These are phyloP conservation scores for Hystrix brachyura DNA, from an alignment of 2,113 vertebrate species.

Conservation along the genomic window DNA sequence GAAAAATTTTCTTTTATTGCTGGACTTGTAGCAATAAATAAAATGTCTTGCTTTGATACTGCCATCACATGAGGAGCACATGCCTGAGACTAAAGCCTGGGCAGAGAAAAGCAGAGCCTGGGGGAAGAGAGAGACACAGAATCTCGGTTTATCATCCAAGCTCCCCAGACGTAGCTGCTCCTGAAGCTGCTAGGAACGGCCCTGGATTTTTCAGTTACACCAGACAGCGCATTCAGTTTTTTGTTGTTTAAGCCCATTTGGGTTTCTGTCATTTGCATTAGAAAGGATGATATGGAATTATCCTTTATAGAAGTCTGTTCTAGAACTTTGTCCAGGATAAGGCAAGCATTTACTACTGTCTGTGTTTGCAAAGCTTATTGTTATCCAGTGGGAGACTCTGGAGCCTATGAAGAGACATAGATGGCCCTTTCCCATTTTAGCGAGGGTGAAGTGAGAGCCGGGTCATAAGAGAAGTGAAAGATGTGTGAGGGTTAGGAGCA, in stretches of 20 bases:
- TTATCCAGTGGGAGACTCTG: not conserved
- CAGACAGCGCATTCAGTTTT: not conserved
- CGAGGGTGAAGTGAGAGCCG: not conserved
- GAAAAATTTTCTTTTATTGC: conserved; percentile 17
- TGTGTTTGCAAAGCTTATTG: not conserved
- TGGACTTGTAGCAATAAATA: not conserved
- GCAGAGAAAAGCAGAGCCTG: not conserved
- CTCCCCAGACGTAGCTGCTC: not conserved
- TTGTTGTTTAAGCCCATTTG: conserved; percentile 20
- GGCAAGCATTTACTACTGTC: not conserved
- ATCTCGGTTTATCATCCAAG: not conserved
- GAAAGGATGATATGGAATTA: conserved; percentile 27
- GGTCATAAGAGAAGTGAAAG: not conserved
- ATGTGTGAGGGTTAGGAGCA: not conserved
- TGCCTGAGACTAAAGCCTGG: not conserved
- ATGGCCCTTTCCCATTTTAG: not conserved
- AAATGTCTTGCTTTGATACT: not conserved
- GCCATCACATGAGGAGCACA: not conserved
- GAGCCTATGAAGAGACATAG: not conserved
- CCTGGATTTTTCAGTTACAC: not conserved
- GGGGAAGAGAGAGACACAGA: not conserved
- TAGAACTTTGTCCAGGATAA: not conserved
- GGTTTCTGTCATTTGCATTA: conserved; percentile 32
- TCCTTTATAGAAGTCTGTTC: conserved; percentile 33
- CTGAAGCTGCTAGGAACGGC: not conserved